A percentile compares a stretch with the other conserved stretches of the same genome.
These are phyloP conservation scores for Aselliscus stoliczkanus DNA, from an alignment of 2,797 vertebrate species.

Conservation along the genomic window DNA sequence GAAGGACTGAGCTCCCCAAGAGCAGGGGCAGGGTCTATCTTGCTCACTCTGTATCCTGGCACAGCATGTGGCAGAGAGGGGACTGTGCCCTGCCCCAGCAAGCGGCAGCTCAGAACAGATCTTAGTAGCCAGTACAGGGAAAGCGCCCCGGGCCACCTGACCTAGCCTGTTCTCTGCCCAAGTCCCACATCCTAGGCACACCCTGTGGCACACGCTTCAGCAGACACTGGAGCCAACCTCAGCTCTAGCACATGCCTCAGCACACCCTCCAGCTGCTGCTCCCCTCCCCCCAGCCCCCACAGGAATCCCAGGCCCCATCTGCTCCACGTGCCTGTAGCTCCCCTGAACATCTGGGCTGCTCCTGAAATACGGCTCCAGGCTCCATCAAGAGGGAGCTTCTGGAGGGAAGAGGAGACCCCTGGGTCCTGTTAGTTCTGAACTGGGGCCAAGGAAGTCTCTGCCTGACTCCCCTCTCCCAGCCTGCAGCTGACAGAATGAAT, in stretches of 20 bases:
- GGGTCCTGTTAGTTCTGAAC: slow-evolving; percentile 51
- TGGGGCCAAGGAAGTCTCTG: slow-evolving; percentile 24
- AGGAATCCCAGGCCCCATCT: slow-evolving; percentile 66
- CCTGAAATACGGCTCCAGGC: slow-evolving; percentile 59
- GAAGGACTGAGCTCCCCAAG: neutral
- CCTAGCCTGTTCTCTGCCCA: neutral
- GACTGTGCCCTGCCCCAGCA: neutral
- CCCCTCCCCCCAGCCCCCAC: neutral
- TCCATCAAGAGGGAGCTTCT: slow-evolving; percentile 52
- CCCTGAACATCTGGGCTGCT: slow-evolving; percentile 68
- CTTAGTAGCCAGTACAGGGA: neutral
- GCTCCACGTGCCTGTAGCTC: slow-evolving; percentile 49
- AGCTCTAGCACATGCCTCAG: slow-evolving; percentile 19
- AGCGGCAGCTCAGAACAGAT: neutral
- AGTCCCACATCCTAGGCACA: neutral
- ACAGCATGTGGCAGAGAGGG: neutral
- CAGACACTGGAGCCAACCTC: neutral
- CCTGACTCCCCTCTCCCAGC: neutral
- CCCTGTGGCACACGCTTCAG: neutral
- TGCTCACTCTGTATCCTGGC: neutral
- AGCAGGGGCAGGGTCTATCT: neutral
- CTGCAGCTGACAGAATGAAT: slow-evolving; percentile 10
- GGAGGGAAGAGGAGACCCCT: slow-evolving; percentile 23
- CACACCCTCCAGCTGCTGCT: slow-evolving; percentile 45
- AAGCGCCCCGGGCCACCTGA: neutral